Evolutionary conservation across 1,140 invertebrate genomes (phyloP).

Genomic region (Brachionus manjavacas): DNA sequence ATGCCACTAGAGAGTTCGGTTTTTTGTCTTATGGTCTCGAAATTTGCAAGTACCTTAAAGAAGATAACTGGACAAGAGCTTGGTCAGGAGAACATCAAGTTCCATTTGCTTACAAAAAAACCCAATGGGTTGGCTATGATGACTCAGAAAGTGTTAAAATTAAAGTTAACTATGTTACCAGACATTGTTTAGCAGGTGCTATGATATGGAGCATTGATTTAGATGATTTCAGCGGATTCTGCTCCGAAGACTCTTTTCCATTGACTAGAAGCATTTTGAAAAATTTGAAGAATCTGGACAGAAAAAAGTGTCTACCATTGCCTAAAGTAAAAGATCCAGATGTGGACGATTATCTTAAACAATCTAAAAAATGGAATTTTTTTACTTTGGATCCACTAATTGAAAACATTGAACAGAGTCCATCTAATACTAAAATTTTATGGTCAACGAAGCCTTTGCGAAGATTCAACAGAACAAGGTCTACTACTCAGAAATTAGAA

Average conservation of each 20-base stretch:
- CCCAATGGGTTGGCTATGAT: slow-evolving; percentile 38
- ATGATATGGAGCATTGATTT: slow-evolving; percentile 43
- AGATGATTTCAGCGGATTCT: slow-evolving; percentile 26
- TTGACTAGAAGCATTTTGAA: neutral
- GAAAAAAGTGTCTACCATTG: slow-evolving; percentile 38
- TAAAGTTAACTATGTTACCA: slow-evolving; percentile 32
- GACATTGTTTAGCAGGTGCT: slow-evolving; percentile 23
- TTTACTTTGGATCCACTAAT: neutral
- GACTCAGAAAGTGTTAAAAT: slow-evolving; percentile 32
- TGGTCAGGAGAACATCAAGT: slow-evolving; percentile 37
- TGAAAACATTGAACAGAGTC: neutral
- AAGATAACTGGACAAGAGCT: neutral
- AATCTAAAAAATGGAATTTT: neutral
- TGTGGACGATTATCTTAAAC: slow-evolving; percentile 8
- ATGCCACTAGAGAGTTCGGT: slow-evolving; percentile 78
- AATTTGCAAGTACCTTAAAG: slow-evolving; percentile 54
- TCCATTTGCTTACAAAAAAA: slow-evolving; percentile 75
- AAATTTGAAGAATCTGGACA: neutral
- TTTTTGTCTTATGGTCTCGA: slow-evolving; percentile 88
- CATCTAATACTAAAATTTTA: neutral
- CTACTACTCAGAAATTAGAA: neutral
- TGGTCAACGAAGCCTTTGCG: neutral
- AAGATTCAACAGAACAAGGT: neutral
- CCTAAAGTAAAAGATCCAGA: neutral
- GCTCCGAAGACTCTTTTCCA: slow-evolving; percentile 23